A percentile compares a stretch with the other conserved stretches of the same genome.
phyloP scores from a whole-genome alignment of 2,113 vertebrate genomes.

The Dromas ardeola region DNA sequence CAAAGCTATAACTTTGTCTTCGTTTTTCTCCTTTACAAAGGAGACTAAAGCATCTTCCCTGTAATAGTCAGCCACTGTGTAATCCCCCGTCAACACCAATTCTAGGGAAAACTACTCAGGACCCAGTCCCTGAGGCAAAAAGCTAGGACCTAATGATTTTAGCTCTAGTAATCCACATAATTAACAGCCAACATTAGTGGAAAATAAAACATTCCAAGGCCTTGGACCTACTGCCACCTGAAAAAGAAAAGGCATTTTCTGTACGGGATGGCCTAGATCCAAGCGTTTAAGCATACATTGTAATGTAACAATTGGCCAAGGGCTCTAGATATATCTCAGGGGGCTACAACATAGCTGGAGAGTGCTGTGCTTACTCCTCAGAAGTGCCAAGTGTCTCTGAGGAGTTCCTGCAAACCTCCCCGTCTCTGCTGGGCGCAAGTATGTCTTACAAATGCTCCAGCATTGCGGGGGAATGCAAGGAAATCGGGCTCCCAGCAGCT shows the following conservation, averaged over 20 bases:
- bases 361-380: neutral
- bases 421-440: neutral
- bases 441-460: neutral
- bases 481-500: neutral
- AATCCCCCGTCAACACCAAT: constrained; percentile 39
- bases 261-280: neutral
- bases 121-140: constrained; percentile 66
- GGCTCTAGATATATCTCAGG: neutral
- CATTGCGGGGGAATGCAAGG: neutral
- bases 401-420: neutral
- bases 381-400: neutral
- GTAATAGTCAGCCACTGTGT: constrained; percentile 59
- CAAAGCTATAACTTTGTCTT: constrained; percentile 51
- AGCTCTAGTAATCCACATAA: constrained; percentile 27
- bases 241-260: constrained; percentile 30
- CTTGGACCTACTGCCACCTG: neutral
- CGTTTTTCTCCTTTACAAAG: constrained; percentile 28
- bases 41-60: constrained; percentile 63
- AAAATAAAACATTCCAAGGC: neutral
- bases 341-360: neutral
- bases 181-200: neutral
- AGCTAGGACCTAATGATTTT: constrained; percentile 17
- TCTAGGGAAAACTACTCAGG: constrained; percentile 64
- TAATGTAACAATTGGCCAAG: neutral
- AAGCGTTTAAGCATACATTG: neutral